Conservation (phyloP, 2,888 invertebrate species). For the Xanthia icteritia region DNA sequence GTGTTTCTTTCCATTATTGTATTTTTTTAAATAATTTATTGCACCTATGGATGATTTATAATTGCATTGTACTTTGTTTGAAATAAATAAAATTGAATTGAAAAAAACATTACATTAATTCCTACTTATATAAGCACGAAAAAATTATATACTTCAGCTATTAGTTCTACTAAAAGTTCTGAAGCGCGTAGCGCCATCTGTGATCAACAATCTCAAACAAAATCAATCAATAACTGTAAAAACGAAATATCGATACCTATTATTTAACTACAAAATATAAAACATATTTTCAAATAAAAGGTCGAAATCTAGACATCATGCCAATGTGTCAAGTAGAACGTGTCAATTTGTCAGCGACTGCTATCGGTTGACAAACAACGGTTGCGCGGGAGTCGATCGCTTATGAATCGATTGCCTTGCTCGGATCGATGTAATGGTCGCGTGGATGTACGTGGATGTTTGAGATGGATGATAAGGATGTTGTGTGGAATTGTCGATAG, state of each 20-base stretch:
- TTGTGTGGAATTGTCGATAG: slow-evolving; percentile 22
- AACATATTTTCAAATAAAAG: slow-evolving; percentile 33
- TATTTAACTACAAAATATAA: background rate
- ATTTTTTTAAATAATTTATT: too few relatives aligned
- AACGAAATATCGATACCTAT: background rate
- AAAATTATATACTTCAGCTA: background rate
- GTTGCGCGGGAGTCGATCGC: slow-evolving; percentile 65
- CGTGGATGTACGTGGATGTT: slow-evolving; percentile 35
- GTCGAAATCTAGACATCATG: slow-evolving; percentile 41
- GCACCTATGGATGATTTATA: background rate
- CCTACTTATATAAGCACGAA: background rate
- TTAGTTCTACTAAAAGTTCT: background rate
- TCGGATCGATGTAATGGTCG: slow-evolving; percentile 48
- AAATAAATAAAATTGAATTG: background rate
- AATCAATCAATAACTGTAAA: slow-evolving; percentile 11
- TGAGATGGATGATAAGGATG: slow-evolving; percentile 43
- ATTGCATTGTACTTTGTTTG: background rate
- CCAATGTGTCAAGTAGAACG: slow-evolving; percentile 61
- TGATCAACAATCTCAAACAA: slow-evolving; percentile 16
- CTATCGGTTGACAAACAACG: slow-evolving; percentile 71
- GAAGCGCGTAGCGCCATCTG: slow-evolving; percentile 51
- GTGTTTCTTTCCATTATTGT: background rate
- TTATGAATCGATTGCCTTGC: slow-evolving; percentile 72
- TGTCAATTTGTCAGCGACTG: slow-evolving; percentile 74
- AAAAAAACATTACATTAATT: background rate